phyloP scores from a whole-genome alignment of 2,888 invertebrate species.

The Aphodius granarius region DNA sequence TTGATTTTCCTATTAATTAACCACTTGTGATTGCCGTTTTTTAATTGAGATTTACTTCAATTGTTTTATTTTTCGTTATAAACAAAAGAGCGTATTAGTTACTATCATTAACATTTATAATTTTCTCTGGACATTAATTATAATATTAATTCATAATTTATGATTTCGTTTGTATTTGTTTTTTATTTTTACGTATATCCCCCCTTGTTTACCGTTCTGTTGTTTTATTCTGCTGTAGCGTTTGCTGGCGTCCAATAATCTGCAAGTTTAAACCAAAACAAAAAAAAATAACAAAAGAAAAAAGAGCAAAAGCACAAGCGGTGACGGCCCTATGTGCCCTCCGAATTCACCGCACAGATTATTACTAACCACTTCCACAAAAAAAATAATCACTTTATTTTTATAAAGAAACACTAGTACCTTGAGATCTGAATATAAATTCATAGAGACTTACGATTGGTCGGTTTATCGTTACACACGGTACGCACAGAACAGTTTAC shows the following conservation, averaged over 20 bases:
- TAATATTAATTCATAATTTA: slow-evolving; percentile 41
- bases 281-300: slow-evolving; percentile 10
- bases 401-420: slow-evolving; percentile 46
- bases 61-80: slow-evolving; percentile 20
- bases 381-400: slow-evolving; percentile 48
- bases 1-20: slow-evolving; percentile 32
- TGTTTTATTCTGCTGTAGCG: slow-evolving; percentile 45
- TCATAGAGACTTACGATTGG: slow-evolving; percentile 32
- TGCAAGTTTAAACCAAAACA: slow-evolving; percentile 7
- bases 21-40: slow-evolving; percentile 35
- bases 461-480: slow-evolving; percentile 30
- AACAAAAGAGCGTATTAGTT: slow-evolving; percentile 39
- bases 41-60: slow-evolving; percentile 20
- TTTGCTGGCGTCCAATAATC: slow-evolving; percentile 46
- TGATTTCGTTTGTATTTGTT: slow-evolving; percentile 35
- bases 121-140: slow-evolving; percentile 37
- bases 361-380: slow-evolving; percentile 51
- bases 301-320: slow-evolving; percentile 2
- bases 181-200: slow-evolving; percentile 13
- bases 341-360: slow-evolving; percentile 37
- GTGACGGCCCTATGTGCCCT: slow-evolving; percentile 40
- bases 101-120: slow-evolving; percentile 33
- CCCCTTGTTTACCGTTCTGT: slow-evolving; percentile 15
- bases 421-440: slow-evolving; percentile 43
- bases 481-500: slow-evolving; percentile 48